These are phyloP conservation scores for Epizoanthus illoricatus DNA, from an alignment of 92 coral and sea anemone species.

Conservation along the genomic window DNA sequence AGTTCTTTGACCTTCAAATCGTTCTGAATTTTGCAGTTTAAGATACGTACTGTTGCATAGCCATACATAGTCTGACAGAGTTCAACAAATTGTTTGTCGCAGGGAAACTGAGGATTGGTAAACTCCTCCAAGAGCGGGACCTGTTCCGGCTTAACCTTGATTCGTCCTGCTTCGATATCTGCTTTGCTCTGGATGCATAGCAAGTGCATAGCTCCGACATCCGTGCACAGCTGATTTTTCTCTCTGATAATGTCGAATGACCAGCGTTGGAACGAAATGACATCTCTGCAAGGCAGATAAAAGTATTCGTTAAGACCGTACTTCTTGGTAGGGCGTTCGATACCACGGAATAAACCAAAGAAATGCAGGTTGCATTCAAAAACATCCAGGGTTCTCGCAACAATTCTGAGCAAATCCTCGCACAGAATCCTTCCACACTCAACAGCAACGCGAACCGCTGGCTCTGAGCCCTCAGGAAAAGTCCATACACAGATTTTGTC, in stretches of 20 bases:
- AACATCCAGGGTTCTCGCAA: conserved; percentile 63
- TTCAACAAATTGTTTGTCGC: conserved; percentile 82
- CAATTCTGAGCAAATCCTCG: conserved; percentile 72
- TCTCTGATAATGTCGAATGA: conserved; percentile 86
- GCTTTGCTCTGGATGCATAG: conserved; percentile 67
- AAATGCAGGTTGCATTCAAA: conserved; percentile 63
- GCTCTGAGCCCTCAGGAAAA: conserved; percentile 77
- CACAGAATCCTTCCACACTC: conserved; percentile 73
- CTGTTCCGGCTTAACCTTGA: conserved; percentile 79
- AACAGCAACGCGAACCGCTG: conserved; percentile 75
- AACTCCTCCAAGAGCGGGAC: conserved; percentile 67
- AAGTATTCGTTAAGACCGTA: conserved; percentile 74
- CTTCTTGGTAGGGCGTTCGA: conserved; percentile 74
- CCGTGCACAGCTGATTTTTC: conserved; percentile 68
- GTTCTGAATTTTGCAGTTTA: conserved; percentile 69
- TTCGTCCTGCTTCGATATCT: conserved; percentile 66
- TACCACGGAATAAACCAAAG: conserved; percentile 82
- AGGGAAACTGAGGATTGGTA: conserved; percentile 69
- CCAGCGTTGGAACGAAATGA: conserved; percentile 87
- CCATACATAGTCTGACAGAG: conserved; percentile 74
- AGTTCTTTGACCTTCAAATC: conserved; percentile 76
- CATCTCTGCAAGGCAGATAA: conserved; percentile 76
- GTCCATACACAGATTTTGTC: conserved; percentile 87
- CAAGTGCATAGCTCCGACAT: conserved; percentile 78
- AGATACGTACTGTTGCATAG: conserved; percentile 68